phyloP scores from a whole-genome alignment of 2,113 vertebrate species.

The Chloebia gouldiae region DNA sequence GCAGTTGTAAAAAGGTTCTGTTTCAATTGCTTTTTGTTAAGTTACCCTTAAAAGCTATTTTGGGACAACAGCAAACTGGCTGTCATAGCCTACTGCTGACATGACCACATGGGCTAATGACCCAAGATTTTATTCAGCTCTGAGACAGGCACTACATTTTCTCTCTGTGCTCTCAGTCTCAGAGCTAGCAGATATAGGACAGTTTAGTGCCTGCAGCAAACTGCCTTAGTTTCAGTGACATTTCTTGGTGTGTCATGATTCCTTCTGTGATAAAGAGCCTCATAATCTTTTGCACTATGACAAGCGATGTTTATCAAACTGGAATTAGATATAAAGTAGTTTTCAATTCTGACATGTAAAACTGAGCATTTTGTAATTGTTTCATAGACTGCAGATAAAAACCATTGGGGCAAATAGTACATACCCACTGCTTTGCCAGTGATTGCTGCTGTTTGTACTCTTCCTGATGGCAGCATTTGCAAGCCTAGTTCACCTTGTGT shows the following conservation, averaged over 20 bases:
- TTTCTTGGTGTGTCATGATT: background rate
- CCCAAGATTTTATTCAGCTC: background rate
- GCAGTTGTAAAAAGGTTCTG: background rate
- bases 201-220: background rate
- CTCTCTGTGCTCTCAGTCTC: background rate
- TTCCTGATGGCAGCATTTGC: background rate
- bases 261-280: background rate
- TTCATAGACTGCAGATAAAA: background rate
- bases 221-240: background rate
- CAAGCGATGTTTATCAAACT: accelerated
- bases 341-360: background rate
- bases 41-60: background rate
- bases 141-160: background rate
- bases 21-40: background rate
- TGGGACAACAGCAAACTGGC: background rate
- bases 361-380: background rate
- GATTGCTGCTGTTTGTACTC: background rate
- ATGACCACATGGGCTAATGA: background rate
- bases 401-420: background rate
- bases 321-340: background rate
- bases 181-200: accelerated
- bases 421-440: background rate
- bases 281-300: background rate
- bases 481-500: background rate
- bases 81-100: background rate